Evolutionary conservation across 2,888 invertebrate genomes (phyloP), one percentile per base, ranked within the genome.

Genomic region (Dascillus cervinus): DNA sequence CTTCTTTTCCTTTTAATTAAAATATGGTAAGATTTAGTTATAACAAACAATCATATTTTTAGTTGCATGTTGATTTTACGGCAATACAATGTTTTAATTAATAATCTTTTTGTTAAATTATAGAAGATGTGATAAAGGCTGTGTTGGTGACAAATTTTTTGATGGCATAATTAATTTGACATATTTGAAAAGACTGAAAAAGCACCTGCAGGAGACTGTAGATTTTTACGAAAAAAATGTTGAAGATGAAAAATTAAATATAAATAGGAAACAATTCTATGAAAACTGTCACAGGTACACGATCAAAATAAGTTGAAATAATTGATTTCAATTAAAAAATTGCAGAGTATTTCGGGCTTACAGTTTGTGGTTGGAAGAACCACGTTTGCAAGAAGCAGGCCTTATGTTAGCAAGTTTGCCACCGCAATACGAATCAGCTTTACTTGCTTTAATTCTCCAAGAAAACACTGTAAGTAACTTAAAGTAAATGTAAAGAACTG

Each of bases 301-400:
- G 9, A 23, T 23, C 5, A 10, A 32, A 6, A n/a, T n/a, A n/a
- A 19, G 6, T 19, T 19, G 6, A 6, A 25, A 25, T 15, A 22
- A 12, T 2, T 27, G 11, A 23, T 3, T 34, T 27, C 9, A 20
- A 11, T 11, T 13, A 22, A 22, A 5, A 3, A 22, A 15, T 49
- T 53, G 11, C 38, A 77, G 75, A 47, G 62, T 79, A 29, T 77
- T 76, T 54, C 71, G 71, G 50, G 77, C 82, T 1, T 77, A 77
- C 49, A 67, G 68, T 1, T 61, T 85, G 10, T 89, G 89, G 89
- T 60, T 88, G 32, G 84, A 87, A 55, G 88, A 88, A 52, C 78
- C 81, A 0, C 67, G 77, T 35, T 65, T 88, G 2, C 84, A 83
- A 55, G 79, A 79, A 50, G 64, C 73, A 1, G 71, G 72, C 25